Base-by-base conservation (phyloP, 2,797 vertebrate species). In the Cetoscarus ocellatus region DNA sequence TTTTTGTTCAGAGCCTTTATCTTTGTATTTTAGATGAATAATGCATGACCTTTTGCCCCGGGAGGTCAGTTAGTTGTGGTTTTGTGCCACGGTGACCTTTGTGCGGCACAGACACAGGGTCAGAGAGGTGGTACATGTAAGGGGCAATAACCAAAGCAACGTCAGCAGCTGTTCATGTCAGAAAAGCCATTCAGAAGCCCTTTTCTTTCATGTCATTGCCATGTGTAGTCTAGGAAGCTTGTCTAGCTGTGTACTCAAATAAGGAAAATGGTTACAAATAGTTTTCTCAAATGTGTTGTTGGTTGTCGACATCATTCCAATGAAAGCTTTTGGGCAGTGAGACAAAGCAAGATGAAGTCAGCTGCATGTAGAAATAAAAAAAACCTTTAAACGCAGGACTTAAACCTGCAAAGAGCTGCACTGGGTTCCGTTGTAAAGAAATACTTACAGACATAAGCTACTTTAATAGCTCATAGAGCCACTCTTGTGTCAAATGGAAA, bases 81-180 rank as follows among this genome's bases (percentile, higher is more conserved):
- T 50, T 3, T 51, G 58, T 13, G 55, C 15, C 8, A 47, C 27
- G 4, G n/a, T 18, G 17, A 10, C 10, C 17, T 4, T 48, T 48
- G 47, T 48, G 2, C 15, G 1, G n/a, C 45, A 35, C 48, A 18
- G 48, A 36, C 34, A 45, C 34, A 45, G 18, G 38, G 48, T 51
- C 9, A 18, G 60, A 50, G 38, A 72, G 35, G 63, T 38, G 18
- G 12, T 27, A n/a, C 18, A 19, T 73, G 62, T 14, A 12, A 50
- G 48, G 19, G 73, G 59, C 51, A 47, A 7, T 44, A 45, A 51
- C 48, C 34, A 56, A 42, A 6, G 49, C 53, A 15, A 38, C 42
- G 73, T 79, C 79, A 86, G 86, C 86, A 86, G 86, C 86, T 91
- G 84, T 73, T 48, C 35, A 15, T 88, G 90, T 78, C 91, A 86